These are phyloP conservation scores for Perodicticus potto DNA, from an alignment of 2,797 vertebrate genomes.

Conservation along the genomic window DNA sequence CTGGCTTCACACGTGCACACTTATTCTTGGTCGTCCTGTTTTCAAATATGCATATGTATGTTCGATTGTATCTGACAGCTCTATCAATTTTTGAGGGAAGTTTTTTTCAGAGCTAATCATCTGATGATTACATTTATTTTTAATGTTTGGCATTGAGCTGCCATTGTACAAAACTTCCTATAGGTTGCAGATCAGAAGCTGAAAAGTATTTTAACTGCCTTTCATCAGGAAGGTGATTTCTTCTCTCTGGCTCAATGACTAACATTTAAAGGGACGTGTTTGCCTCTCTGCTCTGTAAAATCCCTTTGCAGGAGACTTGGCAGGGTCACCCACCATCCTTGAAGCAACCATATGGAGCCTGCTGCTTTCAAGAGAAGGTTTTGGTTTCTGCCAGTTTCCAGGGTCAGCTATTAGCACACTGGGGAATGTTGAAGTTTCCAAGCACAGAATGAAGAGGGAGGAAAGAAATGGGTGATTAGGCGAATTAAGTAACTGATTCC, in stretches of 20 bases:
- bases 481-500: conserved; percentile 77
- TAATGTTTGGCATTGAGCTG: conserved; percentile 71
- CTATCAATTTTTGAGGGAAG: conserved; percentile 80
- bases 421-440: conserved; percentile 70
- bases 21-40: conserved; percentile 74
- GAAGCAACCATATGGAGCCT: conserved; percentile 79
- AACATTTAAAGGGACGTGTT: conserved; percentile 75
- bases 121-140: conserved; percentile 84
- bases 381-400: conserved; percentile 80
- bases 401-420: conserved; percentile 76
- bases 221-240: conserved; percentile 72
- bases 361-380: conserved; percentile 83
- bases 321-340: conserved; percentile 74
- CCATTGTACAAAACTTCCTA: conserved; percentile 79
- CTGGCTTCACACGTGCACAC: conserved; percentile 76
- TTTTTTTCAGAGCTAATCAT: conserved; percentile 80
- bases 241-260: conserved; percentile 71
- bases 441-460: conserved; percentile 72
- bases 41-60: conserved; percentile 76
- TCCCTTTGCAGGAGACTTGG: conserved; percentile 78
- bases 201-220: conserved; percentile 68
- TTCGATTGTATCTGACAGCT: conserved; percentile 75
- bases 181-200: conserved; percentile 70
- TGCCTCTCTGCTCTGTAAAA: conserved; percentile 69
- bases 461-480: conserved; percentile 80